Base-by-base conservation (phyloP, 2,888 invertebrate genomes). In the Macrophya alboannulata region DNA sequence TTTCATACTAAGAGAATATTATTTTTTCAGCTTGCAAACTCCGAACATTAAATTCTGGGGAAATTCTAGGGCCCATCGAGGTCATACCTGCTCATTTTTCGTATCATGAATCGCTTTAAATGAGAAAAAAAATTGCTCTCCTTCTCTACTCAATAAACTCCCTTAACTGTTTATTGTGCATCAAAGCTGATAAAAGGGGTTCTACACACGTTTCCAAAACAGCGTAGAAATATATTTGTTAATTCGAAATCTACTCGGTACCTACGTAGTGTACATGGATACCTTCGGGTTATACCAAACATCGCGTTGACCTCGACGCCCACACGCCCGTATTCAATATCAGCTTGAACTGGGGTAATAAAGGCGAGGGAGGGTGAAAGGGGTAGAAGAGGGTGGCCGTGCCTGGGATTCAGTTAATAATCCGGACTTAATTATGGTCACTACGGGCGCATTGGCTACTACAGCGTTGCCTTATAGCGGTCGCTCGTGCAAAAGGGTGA, bases 351-450 rank as follows among this genome's bases (percentile, higher is more conserved):
- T 86, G 74, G 74, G 82, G 85, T 86, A 85, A 68, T 71, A 48
- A 68, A 83, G 65, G 83, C 12, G 6, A 4, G 83, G 83, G 68
- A 1, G 68, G 68, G 21, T 15, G 21, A 21, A 40, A 40, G 62
- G 62, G 81, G 43, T 25, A 68, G 31, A 31, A 83, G 45, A 45
- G 68, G 68, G 83, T 65, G 65, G 68, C 17, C 48, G 10, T 68
- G 83, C 86, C 85, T 85, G 86, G 88, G 83, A 86, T 88, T 87
- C 86, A 83, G 88, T 89, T 90, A 89, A 90, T 90, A 90, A 90
- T 88, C 89, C 86, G 86, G 88, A 89, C 89, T 90, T 88, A 89
- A 90, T 90, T 89, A 89, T 89, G 88, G 88, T 89, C 89, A 83
- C 68, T 86, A 88, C 85, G 84, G 84, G 89, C 88, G 86, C 88